These are phyloP conservation scores for Charina bottae DNA, from an alignment of 2,113 vertebrate species.

Conservation along the genomic window DNA sequence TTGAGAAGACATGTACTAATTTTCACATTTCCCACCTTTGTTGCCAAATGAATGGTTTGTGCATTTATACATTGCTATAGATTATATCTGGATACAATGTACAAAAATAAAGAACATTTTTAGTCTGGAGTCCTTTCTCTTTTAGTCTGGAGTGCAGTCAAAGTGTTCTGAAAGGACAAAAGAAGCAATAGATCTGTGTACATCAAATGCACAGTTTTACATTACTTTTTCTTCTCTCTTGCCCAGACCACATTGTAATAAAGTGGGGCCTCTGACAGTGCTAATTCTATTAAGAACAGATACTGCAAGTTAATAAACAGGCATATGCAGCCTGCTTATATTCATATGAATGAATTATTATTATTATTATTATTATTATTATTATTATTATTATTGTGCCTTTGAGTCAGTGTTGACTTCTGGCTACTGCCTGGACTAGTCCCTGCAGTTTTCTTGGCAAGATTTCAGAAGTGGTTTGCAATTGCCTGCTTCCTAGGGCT, in stretches of 20 bases:
- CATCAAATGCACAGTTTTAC: neutral
- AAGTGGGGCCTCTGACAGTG: neutral
- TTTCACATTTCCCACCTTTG: neutral
- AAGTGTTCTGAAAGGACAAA: neutral
- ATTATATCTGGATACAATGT: neutral
- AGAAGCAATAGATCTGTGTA: neutral
- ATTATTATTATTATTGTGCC: neutral
- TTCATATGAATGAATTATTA: neutral
- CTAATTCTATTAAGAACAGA: neutral
- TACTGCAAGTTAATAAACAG: neutral
- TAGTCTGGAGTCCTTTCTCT: neutral
- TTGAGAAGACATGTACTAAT: neutral
- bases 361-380: too few relatives aligned
- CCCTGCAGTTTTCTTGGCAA: neutral
- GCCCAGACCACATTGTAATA: neutral
- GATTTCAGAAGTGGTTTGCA: neutral
- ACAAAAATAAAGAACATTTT: neutral
- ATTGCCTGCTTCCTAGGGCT: neutral
- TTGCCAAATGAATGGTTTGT: neutral
- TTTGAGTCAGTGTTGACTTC: neutral
- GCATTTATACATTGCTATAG: neutral
- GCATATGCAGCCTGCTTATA: neutral
- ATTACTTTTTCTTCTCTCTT: neutral
- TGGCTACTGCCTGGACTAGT: neutral
- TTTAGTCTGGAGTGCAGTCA: neutral